Evolutionary conservation across 2,888 invertebrate species (phyloP), one percentile per base, ranked within the genome.

Genomic region (Molorchus minor): DNA sequence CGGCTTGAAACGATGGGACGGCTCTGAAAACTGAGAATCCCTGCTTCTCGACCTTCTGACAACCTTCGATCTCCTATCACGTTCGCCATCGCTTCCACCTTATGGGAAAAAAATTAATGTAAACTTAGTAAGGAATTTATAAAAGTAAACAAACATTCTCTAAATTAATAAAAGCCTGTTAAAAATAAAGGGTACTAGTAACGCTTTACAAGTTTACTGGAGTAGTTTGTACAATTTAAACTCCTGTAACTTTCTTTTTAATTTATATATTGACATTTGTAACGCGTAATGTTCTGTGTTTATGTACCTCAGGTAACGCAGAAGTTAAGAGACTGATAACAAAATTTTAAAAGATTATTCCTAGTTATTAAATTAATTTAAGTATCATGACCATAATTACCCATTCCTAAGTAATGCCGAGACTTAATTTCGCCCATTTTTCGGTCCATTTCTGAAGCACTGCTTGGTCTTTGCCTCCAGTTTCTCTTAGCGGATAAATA

Each of bases 391-490:
- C 4, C 25, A 25, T 8, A 3, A 17, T 25, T 59, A 70, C 71
- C 71, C 58, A 70, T 61, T 55, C 67, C 74, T 45, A 74, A 58
- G 62, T 71, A 68, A 67, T 74, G 76, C 44, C 79, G 70, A 15
- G 73, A 66, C 68, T 80, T 80, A 10, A 79, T 77, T 56, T 81
- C 80, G 2, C 79, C 79, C 2, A 78, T 77, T 66, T 81, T 81
- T 33, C 84, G 78, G 19, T 85, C 82, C 72, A 84, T 84, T 70
- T 86, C 86, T 0, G 85, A 83, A 1, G 85, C 85, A 72, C 86
- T 86, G 12, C 84, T 82, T 1, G 86, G 86, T 40, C 86, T 78
- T 69, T 85, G 80, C 69, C 85, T 84, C 85, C 85, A 85, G 30
- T 74, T 77, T 53, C 78, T 72, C 53, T 77, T 77, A 4, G 65